A percentile compares a stretch with the other conserved stretches of the same genome.
Conservation (phyloP, 2,113 vertebrate species). For the Spilogale gracilis region DNA sequence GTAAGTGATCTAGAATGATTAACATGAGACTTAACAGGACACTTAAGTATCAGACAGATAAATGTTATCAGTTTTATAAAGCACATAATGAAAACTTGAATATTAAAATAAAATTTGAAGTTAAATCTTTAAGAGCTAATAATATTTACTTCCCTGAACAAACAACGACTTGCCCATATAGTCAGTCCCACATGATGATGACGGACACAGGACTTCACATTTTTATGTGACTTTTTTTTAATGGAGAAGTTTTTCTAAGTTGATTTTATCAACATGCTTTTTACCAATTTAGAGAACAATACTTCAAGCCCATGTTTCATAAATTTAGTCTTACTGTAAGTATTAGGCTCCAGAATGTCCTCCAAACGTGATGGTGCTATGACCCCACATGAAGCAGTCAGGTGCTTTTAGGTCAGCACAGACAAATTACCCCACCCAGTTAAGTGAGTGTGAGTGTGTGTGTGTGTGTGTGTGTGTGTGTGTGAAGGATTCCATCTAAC, state of each 20-base stretch:
- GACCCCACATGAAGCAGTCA: background rate
- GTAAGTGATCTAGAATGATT: background rate
- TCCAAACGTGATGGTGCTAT: background rate
- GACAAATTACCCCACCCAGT: background rate
- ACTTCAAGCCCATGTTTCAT: background rate
- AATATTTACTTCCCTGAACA: background rate
- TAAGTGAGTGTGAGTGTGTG: background rate
- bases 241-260: background rate
- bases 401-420: background rate
- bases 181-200: background rate
- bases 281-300: constrained; percentile 13
- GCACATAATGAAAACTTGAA: background rate
- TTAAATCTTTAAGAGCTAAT: constrained; percentile 32
- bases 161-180: constrained; percentile 17
- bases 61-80: constrained; percentile 22
- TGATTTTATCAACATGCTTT: constrained; percentile 34
- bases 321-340: background rate
- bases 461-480: too few relatives aligned
- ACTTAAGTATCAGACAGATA: background rate
- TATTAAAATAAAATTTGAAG: constrained; percentile 23
- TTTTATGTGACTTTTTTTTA: background rate
- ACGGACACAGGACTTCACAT: background rate
- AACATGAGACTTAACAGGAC: background rate
- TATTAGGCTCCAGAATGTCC: background rate
- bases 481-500: background rate